Percentiles rank a stretch among this genome's conserved stretches.
Conservation (phyloP, 1,140 invertebrate species). For the Drosophila punjabiensis region DNA sequence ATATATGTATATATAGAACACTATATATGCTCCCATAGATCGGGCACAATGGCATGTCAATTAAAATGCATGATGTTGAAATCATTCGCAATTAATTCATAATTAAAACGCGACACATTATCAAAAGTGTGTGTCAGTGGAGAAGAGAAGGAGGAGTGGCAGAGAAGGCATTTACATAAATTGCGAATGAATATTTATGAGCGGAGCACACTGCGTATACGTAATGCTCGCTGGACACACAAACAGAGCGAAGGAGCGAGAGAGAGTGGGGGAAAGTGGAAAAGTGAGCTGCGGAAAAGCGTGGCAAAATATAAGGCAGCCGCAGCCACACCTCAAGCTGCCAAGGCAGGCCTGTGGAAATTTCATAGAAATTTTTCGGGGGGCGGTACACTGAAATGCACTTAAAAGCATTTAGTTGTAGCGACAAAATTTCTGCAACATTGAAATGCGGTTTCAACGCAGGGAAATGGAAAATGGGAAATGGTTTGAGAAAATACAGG, state of each 20-base stretch:
- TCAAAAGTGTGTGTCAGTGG: constrained; percentile 58
- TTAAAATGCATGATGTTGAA: constrained; percentile 83
- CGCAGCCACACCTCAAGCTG: constrained; percentile 42
- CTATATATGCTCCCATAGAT: constrained; percentile 40
- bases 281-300: neutral
- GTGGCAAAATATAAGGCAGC: neutral
- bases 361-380: constrained; percentile 10
- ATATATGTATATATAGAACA: constrained; percentile 4
- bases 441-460: constrained; percentile 62
- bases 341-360: constrained; percentile 15
- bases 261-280: neutral
- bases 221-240: constrained; percentile 7
- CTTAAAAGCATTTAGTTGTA: constrained; percentile 83
- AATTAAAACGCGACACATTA: constrained; percentile 82
- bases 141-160: neutral
- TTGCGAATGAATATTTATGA: constrained; percentile 77
- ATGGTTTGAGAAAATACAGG: neutral
- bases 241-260: neutral
- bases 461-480: neutral
- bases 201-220: constrained; percentile 32
- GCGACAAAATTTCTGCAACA: constrained; percentile 69
- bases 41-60: constrained; percentile 72
- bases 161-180: constrained; percentile 68
- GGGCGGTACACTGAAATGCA: constrained; percentile 67
- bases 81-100: constrained; percentile 83